phyloP scores from a whole-genome alignment of 2,888 invertebrate species.

The Spicauda simplicius region DNA sequence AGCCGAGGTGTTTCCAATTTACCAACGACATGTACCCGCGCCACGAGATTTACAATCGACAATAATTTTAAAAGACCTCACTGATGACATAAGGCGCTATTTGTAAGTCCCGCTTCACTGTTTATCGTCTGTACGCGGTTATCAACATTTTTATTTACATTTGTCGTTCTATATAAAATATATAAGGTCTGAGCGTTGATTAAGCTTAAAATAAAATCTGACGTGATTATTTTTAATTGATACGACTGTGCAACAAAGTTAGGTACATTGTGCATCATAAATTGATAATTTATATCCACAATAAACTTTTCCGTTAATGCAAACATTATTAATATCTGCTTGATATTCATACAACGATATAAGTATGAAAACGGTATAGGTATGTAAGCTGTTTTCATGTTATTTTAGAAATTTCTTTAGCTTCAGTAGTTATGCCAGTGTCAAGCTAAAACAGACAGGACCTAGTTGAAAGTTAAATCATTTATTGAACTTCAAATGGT shows the following conservation, averaged over 20 bases:
- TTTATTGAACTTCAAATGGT: no score
- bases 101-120: constrained; percentile 54
- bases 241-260: constrained; percentile 1
- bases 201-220: constrained; percentile 10
- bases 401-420: no score
- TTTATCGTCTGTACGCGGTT: neutral
- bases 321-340: no score
- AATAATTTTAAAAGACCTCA: constrained; percentile 73
- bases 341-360: no score
- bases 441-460: no score
- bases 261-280: neutral
- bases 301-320: no score
- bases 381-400: no score
- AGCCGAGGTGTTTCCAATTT: constrained; percentile 77
- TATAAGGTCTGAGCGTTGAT: neutral
- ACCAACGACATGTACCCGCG: constrained; percentile 62
- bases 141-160: neutral
- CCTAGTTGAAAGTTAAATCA: no score
- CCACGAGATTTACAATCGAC: constrained; percentile 74
- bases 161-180: neutral
- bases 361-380: no score
- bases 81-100: constrained; percentile 68
- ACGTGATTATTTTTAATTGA: constrained; percentile 11
- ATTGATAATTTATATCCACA: no score
- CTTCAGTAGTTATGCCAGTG: no score